Evolutionary conservation across 2,797 vertebrate species (phyloP).

Genomic region (Gymnothorax reevesii): DNA sequence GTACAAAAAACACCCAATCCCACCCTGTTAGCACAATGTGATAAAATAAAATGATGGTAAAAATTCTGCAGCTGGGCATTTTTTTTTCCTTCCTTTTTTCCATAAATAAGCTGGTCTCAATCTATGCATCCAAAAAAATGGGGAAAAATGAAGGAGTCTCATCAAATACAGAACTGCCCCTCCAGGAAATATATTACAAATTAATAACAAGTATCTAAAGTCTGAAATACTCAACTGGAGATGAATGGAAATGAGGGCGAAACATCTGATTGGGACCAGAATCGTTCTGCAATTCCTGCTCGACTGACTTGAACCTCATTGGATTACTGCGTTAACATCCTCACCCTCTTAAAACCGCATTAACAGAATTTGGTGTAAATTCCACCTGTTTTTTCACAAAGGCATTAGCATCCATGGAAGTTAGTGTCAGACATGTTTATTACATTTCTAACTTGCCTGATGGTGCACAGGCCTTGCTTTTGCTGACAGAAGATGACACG

Average conservation of each 20-base stretch:
- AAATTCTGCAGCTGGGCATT: background rate
- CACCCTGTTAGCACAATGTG: conserved; percentile 33
- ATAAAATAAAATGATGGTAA: conserved; percentile 9
- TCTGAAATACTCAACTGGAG: background rate
- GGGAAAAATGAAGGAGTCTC: background rate
- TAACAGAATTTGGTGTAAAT: background rate
- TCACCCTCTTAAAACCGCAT: background rate
- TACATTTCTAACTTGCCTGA: conserved; percentile 23
- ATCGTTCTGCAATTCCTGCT: background rate
- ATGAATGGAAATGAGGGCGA: background rate
- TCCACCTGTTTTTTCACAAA: background rate
- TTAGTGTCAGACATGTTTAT: background rate
- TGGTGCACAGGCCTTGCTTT: background rate
- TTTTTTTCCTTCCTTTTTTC: background rate
- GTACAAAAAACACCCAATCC: conserved; percentile 8
- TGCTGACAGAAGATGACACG: conserved; percentile 14
- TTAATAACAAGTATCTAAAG: background rate
- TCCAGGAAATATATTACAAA: background rate
- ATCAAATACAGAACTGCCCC: background rate
- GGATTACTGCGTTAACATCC: background rate
- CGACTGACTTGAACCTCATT: background rate
- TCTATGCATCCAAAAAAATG: background rate
- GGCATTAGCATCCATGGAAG: background rate
- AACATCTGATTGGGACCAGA: background rate
- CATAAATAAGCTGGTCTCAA: background rate